Conservation (phyloP, 2,888 invertebrate species). For the Ornithoptera priamus region DNA sequence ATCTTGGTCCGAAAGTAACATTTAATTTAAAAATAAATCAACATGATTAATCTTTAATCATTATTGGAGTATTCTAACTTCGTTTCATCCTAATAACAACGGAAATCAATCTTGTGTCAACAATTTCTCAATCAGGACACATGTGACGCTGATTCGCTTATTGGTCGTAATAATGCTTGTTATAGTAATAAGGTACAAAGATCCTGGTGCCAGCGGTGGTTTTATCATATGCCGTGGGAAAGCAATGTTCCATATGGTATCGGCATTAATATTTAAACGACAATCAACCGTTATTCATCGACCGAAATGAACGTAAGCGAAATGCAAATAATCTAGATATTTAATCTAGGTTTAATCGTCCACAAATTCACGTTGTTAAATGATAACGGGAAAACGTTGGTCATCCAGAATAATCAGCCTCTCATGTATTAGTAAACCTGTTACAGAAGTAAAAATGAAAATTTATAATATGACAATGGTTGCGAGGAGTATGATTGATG, state of each 20-base stretch:
- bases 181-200: constrained; percentile 49
- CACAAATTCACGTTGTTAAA: too few relatives aligned
- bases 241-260: constrained; percentile 45
- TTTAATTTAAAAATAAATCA: too few relatives aligned
- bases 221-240: constrained; percentile 69
- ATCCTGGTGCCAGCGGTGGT: constrained; percentile 53
- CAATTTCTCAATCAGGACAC: constrained; percentile 22
- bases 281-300: constrained; percentile 7
- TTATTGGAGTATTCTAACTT: too few relatives aligned
- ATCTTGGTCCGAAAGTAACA: too few relatives aligned
- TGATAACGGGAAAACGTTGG: too few relatives aligned
- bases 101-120: neutral
- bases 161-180: constrained; percentile 53
- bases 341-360: too few relatives aligned
- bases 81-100: neutral
- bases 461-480: too few relatives aligned
- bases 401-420: too few relatives aligned
- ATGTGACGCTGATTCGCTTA: constrained; percentile 32
- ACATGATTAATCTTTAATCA: too few relatives aligned
- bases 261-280: constrained; percentile 32
- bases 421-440: too few relatives aligned
- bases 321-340: neutral
- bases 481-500: too few relatives aligned
- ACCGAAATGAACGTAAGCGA: neutral
- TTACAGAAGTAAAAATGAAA: too few relatives aligned